These are phyloP conservation scores for Rafetus swinhoei DNA, from an alignment of 2,113 vertebrate species.

Conservation along the genomic window DNA sequence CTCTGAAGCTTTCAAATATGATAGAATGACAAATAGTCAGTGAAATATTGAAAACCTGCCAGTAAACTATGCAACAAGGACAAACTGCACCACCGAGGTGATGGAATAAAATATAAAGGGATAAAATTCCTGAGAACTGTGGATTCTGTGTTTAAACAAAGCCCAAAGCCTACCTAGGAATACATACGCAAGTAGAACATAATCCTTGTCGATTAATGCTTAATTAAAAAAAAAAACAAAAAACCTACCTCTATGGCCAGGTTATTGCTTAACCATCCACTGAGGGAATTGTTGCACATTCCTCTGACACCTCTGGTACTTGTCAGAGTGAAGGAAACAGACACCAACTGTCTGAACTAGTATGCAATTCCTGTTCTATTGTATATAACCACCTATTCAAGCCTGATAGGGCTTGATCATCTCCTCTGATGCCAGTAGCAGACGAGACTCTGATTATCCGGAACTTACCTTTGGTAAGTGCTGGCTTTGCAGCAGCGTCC, in stretches of 20 bases:
- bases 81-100: background rate
- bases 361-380: background rate
- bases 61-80: background rate
- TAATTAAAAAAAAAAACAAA: background rate
- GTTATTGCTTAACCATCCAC: background rate
- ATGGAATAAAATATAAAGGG: background rate
- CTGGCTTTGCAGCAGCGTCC: background rate
- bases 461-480: background rate
- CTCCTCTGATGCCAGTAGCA: accelerated
- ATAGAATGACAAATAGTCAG: background rate
- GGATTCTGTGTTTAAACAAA: background rate
- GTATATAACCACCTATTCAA: background rate
- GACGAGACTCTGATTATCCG: background rate
- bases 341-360: accelerated
- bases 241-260: background rate
- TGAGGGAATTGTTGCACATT: slow-evolving; percentile 32
- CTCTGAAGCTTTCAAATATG: accelerated
- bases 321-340: background rate
- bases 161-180: background rate
- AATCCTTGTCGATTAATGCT: background rate
- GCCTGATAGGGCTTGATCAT: background rate
- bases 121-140: background rate
- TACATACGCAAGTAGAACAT: background rate
- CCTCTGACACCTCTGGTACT: background rate
- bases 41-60: background rate